Percentiles rank a stretch among this genome's conserved stretches.
phyloP scores from a whole-genome alignment of 2,113 vertebrate species.

The Pomatostomus ruficeps region DNA sequence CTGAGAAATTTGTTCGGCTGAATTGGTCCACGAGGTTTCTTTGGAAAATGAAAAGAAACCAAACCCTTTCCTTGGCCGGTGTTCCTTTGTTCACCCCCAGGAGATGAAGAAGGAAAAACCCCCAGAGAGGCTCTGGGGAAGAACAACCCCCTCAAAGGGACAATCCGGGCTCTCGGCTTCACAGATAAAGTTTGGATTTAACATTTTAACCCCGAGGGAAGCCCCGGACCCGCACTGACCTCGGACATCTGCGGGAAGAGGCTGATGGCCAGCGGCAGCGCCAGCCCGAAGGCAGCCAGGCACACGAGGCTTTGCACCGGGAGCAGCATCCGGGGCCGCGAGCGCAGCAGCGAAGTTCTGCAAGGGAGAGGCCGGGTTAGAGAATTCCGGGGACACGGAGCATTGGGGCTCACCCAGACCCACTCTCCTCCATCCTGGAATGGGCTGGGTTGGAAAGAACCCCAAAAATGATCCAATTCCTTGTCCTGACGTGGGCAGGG shows the following conservation, averaged over 20 bases:
- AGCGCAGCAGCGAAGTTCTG: slow-evolving; percentile 83
- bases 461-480: rapidly evolving
- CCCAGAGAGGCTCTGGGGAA: not conserved
- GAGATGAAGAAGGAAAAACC: not conserved
- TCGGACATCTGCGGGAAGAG: slow-evolving; percentile 95
- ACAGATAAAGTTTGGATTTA: not conserved
- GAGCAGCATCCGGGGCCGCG: slow-evolving; percentile 77
- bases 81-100: not conserved
- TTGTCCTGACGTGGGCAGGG: not conserved
- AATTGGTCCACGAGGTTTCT: too few relatives aligned
- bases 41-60: too few relatives aligned
- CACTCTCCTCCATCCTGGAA: too few relatives aligned
- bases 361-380: not conserved
- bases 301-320: slow-evolving; percentile 89
- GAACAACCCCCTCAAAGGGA: rapidly evolving
- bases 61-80: not conserved
- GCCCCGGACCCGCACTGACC: slow-evolving; percentile 67
- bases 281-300: slow-evolving; percentile 87
- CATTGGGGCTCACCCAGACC: too few relatives aligned
- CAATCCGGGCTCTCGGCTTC: not conserved
- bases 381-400: rapidly evolving
- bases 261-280: slow-evolving; percentile 92
- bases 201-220: not conserved
- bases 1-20: not conserved
- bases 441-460: not conserved